Evolutionary conservation across 2,797 vertebrate species (phyloP), one percentile per base, ranked within the genome.

Genomic region (Poecile montanus): DNA sequence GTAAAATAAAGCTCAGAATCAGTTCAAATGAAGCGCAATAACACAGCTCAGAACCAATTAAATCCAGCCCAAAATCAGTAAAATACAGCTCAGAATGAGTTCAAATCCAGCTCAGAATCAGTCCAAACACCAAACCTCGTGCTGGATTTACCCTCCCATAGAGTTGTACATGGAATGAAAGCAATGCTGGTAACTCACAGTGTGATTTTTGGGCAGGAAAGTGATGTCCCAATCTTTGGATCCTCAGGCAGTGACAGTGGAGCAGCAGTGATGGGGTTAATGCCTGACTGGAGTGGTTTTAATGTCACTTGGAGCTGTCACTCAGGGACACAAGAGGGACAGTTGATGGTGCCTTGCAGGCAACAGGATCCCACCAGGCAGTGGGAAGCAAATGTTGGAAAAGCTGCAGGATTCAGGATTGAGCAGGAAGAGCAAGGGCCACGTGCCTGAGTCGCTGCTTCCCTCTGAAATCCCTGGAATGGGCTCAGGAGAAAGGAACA

Each of bases 221-320:
- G 12, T 0, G 3, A 5, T 32, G 47, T 27, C 50, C 34, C 15
- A 22, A 1, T 6, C 8, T 2, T 5, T 16, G 34, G 7, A 11
- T 67, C 60, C 54, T 65, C 47, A 2, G 2, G 2, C 42, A 6
- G 66, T 6, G n/a, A 1, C 30, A 18, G 16, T 5, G 10, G 2
- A 27, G 8, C 23, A 58, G 70, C 86, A 78, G 42, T 2, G 1
- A 7, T 6, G 58, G 88, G 88, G 76, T 90, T 86, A 78, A 84
- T 12, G 23, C 16, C 72, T 19, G 1, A 72, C 72, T 65, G 51
- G 32, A 65, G 71, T 18, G 1, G 53, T 21, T 93, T 76, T 78
- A 6, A 6, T 57, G 29, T 85, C 75, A 21, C 79, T 88, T 87
- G 92, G 77, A 48, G 88, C 85, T 93, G 88, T 89, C 79, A 56